Conservation (phyloP, 1,140 invertebrate species). For the Eubasilissa regina region DNA sequence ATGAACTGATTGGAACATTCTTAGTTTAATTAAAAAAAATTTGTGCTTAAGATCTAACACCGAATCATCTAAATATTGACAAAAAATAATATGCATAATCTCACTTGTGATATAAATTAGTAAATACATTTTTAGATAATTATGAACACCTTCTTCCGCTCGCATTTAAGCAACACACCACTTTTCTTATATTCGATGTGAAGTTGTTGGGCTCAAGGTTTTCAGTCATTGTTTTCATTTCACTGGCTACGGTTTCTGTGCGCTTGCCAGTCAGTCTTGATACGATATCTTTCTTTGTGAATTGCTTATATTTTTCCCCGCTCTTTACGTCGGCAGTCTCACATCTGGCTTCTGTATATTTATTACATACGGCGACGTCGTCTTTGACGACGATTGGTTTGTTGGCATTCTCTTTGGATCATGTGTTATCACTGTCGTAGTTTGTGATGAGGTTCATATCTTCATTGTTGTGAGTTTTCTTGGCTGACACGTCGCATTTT, state of each 20-base stretch:
- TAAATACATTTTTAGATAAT: conserved; percentile 17
- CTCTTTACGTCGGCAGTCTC: conserved; percentile 29
- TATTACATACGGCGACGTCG: conserved; percentile 60
- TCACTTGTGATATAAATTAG: conserved; percentile 22
- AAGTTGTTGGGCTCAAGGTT: conserved; percentile 56
- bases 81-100: conserved; percentile 12
- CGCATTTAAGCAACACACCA: conserved; percentile 57
- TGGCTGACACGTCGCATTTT: conserved; percentile 64
- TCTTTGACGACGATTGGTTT: not conserved
- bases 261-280: conserved; percentile 49
- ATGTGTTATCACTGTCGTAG: conserved; percentile 70
- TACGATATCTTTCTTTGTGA: conserved; percentile 48
- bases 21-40: not conserved
- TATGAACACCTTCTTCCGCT: conserved; percentile 56
- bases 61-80: not conserved
- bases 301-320: conserved; percentile 44
- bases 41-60: conserved; percentile 20
- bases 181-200: conserved; percentile 60
- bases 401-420: conserved; percentile 68
- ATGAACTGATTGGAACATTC: not conserved
- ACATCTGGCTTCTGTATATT: conserved; percentile 63
- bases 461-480: conserved; percentile 63
- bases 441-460: conserved; percentile 70
- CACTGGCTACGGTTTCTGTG: conserved; percentile 37
- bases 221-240: conserved; percentile 37